Conservation (phyloP, 2,888 invertebrate genomes). For the Hypena proboscidalis region DNA sequence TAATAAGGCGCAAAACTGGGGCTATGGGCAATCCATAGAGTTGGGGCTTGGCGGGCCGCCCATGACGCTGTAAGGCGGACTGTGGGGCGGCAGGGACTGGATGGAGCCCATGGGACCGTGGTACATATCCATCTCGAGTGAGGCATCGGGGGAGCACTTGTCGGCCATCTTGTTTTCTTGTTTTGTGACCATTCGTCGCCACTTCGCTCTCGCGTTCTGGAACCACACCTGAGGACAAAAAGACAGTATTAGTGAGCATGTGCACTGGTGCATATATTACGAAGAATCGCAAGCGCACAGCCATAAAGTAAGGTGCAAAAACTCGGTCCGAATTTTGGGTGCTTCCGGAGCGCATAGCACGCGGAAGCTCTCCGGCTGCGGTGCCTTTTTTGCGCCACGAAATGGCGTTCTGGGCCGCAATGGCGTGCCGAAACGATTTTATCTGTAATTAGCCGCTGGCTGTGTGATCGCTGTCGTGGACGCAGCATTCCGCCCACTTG, state of each 20-base stretch:
- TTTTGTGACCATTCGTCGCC: slow-evolving; percentile 94
- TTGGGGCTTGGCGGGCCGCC: slow-evolving; percentile 88
- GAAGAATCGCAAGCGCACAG: slow-evolving; percentile 57
- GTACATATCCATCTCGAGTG: slow-evolving; percentile 87
- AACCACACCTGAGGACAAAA: slow-evolving; percentile 94
- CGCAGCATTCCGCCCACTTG: slow-evolving; percentile 47
- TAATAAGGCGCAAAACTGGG: slow-evolving; percentile 74
- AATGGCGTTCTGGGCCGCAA: slow-evolving; percentile 59
- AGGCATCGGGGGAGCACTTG: slow-evolving; percentile 88
- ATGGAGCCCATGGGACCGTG: slow-evolving; percentile 88
- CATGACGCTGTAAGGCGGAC: slow-evolving; percentile 89
- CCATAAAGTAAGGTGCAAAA: slow-evolving; percentile 43
- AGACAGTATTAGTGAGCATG: slow-evolving; percentile 27
- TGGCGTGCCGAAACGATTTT: slow-evolving; percentile 66
- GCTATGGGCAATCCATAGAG: slow-evolving; percentile 91
- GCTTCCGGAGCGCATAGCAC: slow-evolving; percentile 49
- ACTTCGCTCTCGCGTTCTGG: slow-evolving; percentile 97
- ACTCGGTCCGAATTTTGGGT: slow-evolving; percentile 44
- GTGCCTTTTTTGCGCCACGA: slow-evolving; percentile 36
- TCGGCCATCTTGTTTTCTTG: slow-evolving; percentile 91
- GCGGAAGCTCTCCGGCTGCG: slow-evolving; percentile 52
- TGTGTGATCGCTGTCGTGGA: slow-evolving; percentile 55
- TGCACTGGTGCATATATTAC: slow-evolving; percentile 43
- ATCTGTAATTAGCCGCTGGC: slow-evolving; percentile 72
- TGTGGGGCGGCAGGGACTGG: slow-evolving; percentile 88